These are phyloP conservation scores for Lordiphosa stackelbergi DNA, from an alignment of 1,140 invertebrate species.

Conservation along the genomic window DNA sequence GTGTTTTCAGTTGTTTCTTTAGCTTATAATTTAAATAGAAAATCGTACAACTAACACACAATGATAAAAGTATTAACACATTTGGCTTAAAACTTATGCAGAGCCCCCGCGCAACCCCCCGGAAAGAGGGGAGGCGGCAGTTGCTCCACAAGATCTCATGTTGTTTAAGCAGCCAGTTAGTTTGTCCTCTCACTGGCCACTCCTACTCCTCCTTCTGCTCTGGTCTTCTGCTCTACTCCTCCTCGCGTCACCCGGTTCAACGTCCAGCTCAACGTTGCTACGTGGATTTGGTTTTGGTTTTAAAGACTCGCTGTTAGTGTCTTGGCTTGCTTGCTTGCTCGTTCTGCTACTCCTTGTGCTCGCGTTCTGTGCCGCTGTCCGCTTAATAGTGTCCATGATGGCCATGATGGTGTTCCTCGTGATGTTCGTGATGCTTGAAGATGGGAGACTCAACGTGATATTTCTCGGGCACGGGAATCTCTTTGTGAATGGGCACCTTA, in stretches of 20 bases:
- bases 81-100: conserved; percentile 69
- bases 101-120: conserved; percentile 4
- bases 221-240: conserved; percentile 46
- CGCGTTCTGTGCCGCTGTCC: conserved; percentile 55
- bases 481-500: conserved; percentile 85
- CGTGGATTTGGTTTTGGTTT: conserved; percentile 29
- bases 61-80: conserved; percentile 74
- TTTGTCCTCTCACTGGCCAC: conserved; percentile 64
- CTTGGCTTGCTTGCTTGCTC: conserved; percentile 27
- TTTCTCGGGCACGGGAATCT: conserved; percentile 86
- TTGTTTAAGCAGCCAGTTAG: conserved; percentile 52
- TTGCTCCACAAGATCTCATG: conserved; percentile 50
- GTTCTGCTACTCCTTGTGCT: conserved; percentile 55
- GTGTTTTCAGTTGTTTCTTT: conserved; percentile 59
- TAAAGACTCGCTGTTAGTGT: conserved; percentile 46
- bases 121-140: not conserved
- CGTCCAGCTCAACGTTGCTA: conserved; percentile 73
- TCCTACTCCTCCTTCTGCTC: conserved; percentile 38
- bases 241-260: conserved; percentile 62
- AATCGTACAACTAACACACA: conserved; percentile 62
- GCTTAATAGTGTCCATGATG: conserved; percentile 41
- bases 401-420: conserved; percentile 49
- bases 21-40: conserved; percentile 72
- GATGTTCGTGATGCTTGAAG: conserved; percentile 77
- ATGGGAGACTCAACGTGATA: conserved; percentile 82